Conservation (phyloP, 2,888 invertebrate species). For the Tetramorium bicarinatum region DNA sequence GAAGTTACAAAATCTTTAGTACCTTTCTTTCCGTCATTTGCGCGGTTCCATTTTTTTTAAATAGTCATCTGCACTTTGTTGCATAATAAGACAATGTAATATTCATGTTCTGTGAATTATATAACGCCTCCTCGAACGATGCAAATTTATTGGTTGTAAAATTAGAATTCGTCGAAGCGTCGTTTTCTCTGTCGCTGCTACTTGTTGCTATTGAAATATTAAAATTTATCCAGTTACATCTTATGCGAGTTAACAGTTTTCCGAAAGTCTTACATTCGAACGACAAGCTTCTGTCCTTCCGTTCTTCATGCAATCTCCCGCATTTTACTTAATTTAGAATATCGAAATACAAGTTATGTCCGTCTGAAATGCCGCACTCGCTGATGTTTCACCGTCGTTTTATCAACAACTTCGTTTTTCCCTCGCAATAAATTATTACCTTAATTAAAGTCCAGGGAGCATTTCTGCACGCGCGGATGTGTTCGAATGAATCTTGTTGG, state of each 20-base stretch:
- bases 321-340: constrained; percentile 8
- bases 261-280: not conserved
- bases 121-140: not conserved
- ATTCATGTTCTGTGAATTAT: constrained; percentile 1
- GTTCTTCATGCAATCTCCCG: not conserved
- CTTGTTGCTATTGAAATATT: constrained; percentile 42
- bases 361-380: not conserved
- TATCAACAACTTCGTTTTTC: constrained; percentile 37
- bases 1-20: constrained; percentile 26
- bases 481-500: constrained; percentile 52
- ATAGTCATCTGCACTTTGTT: not conserved
- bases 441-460: constrained; percentile 60
- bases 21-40: not conserved
- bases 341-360: not conserved
- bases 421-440: constrained; percentile 55
- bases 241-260: constrained; percentile 16
- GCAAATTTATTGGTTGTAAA: constrained; percentile 7
- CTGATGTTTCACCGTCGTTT: constrained; percentile 23
- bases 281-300: not conserved
- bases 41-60: not conserved
- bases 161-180: constrained; percentile 17
- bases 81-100: not conserved
- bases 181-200: not conserved
- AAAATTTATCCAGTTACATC: not conserved
- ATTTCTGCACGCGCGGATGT: constrained; percentile 55